Evolutionary conservation across 1,140 invertebrate genomes (phyloP), one percentile per base, ranked within the genome.

Genomic region (Drosophila nebulosa): DNA sequence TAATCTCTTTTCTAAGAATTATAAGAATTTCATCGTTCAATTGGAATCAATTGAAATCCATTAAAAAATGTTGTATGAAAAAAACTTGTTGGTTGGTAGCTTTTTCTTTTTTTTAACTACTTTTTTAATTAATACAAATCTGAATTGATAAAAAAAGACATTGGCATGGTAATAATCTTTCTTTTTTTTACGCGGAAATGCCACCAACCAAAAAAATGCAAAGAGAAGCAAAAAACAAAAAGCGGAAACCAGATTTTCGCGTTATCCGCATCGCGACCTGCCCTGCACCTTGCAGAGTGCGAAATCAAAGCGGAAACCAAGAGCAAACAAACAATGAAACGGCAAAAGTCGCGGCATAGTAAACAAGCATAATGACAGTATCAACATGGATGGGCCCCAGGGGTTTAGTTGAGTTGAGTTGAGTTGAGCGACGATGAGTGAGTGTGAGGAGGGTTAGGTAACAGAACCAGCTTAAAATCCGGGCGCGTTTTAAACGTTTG

Each of bases 281-380:
- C 27, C 27, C 22, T 16, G 35, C 59, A 60, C 64, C 35, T 51
- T 53, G 58, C 72, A 64, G 46, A n/a, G 63, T 42, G 61, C 36
- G 76, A 64, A 78, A 77, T 76, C 70, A 84, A 72, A 79, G 68
- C 52, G 63, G 51, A 78, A 68, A 89, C 77, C 81, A 81, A 88
- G 50, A 70, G 79, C 53, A 83, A 74, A 78, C 66, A 74, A 62
- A 46, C 39, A 46, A 46, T 46, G 52, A 74, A 76, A 84, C 72
- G 64, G 77, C 77, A 89, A 84, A 89, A 89, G 85, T 89, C 79
- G 79, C 74, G 78, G 71, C 79, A 86, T 88, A 78, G 77, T 76
- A 74, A 89, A 89, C 85, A 85, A 80, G 69, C 70, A 79, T 89
- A 86, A 86, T 83, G 78, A 86, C 75, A 79, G 83, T 78, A 86